phyloP scores from a whole-genome alignment of 2,797 vertebrate species.

The Brachyalestes nurse region DNA sequence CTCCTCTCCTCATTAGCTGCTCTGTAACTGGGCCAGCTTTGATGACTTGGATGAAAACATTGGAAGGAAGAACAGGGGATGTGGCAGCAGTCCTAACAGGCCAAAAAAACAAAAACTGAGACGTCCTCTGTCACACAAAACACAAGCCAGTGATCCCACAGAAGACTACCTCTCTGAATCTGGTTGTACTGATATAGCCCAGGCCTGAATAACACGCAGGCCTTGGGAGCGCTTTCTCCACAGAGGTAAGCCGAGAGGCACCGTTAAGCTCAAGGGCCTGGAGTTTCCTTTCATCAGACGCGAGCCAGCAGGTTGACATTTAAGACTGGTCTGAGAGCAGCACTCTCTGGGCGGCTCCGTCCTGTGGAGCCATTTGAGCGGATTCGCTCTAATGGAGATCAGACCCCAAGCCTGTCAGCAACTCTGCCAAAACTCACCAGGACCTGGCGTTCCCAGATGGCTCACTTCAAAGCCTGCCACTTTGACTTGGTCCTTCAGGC shows the following conservation, averaged over 20 bases:
- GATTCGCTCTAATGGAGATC: slow-evolving; percentile 47
- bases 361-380: slow-evolving; percentile 21
- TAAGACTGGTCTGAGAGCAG: slow-evolving; percentile 37
- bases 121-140: slow-evolving; percentile 11
- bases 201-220: neutral
- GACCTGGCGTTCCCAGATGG: slow-evolving; percentile 39
- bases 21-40: slow-evolving; percentile 70
- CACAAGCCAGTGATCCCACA: neutral
- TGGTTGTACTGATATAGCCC: slow-evolving; percentile 21
- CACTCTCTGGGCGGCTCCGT: slow-evolving; percentile 21
- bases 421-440: slow-evolving; percentile 47
- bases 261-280: slow-evolving; percentile 11
- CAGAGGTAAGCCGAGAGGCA: neutral
- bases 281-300: slow-evolving; percentile 36
- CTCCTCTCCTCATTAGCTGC: slow-evolving; percentile 38
- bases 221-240: slow-evolving; percentile 7
- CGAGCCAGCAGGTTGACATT: slow-evolving; percentile 28
- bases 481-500: neutral
- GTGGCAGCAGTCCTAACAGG: slow-evolving; percentile 13
- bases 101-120: slow-evolving; percentile 23
- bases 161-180: neutral
- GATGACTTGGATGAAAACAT: slow-evolving; percentile 30
- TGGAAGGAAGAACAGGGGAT: slow-evolving; percentile 46
- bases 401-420: slow-evolving; percentile 52
- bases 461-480: slow-evolving; percentile 21